Conservation (phyloP, 1,140 invertebrate species). For the Zophobas morio region DNA sequence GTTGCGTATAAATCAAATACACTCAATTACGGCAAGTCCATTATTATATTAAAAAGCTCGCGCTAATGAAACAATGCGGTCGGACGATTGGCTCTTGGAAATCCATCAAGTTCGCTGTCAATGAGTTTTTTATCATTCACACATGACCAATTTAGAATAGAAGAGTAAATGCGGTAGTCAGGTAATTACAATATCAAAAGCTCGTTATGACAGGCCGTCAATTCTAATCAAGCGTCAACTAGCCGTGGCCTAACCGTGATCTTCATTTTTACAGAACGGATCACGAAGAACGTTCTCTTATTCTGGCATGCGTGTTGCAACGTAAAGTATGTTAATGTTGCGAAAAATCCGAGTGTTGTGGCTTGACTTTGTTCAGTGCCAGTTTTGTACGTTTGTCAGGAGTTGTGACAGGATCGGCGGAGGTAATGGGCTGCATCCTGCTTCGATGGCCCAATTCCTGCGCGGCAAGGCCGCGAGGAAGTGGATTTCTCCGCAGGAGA, state of each 20-base stretch:
- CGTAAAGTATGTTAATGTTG: conserved; percentile 45
- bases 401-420: too few relatives aligned
- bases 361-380: conserved; percentile 41
- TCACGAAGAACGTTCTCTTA: conserved; percentile 55
- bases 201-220: conserved; percentile 55
- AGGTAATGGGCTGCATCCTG: too few relatives aligned
- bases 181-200: conserved; percentile 57
- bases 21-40: conserved; percentile 35
- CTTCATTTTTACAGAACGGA: conserved; percentile 50
- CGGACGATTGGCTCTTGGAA: conserved; percentile 43
- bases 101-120: conserved; percentile 47
- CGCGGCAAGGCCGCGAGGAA: too few relatives aligned
- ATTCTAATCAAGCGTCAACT: conserved; percentile 53
- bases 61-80: conserved; percentile 39
- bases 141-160: conserved; percentile 47
- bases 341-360: conserved; percentile 38
- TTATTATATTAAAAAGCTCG: conserved; percentile 41
- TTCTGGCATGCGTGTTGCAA: conserved; percentile 53
- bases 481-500: too few relatives aligned
- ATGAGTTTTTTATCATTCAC: conserved; percentile 45
- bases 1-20: conserved; percentile 44
- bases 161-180: conserved; percentile 52
- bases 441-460: too few relatives aligned
- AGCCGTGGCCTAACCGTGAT: conserved; percentile 51
- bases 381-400: not conserved